Conservation (phyloP, 2,888 invertebrate genomes). For the Eupelmus urozonus region DNA sequence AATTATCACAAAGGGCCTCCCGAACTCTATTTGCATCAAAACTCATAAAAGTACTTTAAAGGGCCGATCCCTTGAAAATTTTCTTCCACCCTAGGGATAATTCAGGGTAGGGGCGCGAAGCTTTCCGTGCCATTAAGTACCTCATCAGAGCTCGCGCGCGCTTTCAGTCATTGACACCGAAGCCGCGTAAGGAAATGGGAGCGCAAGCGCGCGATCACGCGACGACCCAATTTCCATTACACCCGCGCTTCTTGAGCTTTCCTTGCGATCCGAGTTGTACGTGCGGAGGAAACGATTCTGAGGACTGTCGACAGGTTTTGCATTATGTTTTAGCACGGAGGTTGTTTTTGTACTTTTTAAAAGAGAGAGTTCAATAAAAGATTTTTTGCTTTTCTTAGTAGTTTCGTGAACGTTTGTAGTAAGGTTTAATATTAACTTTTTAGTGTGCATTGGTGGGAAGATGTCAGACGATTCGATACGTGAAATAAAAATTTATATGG, state of each 20-base stretch:
- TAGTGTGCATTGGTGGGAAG: no score
- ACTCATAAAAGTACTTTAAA: neutral
- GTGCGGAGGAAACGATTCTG: neutral
- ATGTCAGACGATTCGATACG: no score
- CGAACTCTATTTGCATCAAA: no score
- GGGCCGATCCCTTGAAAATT: neutral
- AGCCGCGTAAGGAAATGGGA: neutral
- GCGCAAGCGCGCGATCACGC: slow-evolving; percentile 43
- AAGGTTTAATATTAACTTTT: no score
- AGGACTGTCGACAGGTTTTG: neutral
- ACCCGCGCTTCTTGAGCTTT: neutral
- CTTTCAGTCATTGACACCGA: slow-evolving; percentile 50
- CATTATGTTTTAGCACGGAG: neutral
- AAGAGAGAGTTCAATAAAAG: no score
- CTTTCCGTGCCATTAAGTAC: slow-evolving; percentile 49
- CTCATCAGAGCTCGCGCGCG: slow-evolving; percentile 43
- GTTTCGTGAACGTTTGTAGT: no score
- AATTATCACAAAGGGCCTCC: no score
- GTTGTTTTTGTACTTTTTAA: neutral
- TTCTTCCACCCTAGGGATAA: slow-evolving; percentile 22
- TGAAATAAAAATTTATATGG: no score
- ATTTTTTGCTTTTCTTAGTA: no score
- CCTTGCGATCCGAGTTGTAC: neutral
- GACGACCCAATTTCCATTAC: slow-evolving; percentile 50
- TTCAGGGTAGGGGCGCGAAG: slow-evolving; percentile 32